Conservation (phyloP, 2,113 vertebrate species). For the Camelus dromedarius region DNA sequence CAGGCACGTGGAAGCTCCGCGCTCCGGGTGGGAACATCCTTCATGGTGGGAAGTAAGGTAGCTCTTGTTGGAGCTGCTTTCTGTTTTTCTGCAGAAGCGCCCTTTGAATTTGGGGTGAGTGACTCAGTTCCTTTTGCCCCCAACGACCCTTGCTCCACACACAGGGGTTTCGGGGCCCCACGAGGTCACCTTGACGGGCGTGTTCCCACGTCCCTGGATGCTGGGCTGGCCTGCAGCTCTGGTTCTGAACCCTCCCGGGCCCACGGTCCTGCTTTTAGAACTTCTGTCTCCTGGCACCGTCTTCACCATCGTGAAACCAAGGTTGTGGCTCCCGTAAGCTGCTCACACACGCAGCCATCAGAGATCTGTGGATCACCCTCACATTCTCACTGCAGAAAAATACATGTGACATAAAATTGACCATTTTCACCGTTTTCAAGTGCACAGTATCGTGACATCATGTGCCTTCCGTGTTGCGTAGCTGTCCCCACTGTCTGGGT, state of each 20-base stretch:
- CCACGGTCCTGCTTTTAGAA: neutral
- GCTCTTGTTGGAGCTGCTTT: neutral
- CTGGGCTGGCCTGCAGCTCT: neutral
- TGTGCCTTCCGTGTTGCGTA: neutral
- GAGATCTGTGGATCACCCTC: neutral
- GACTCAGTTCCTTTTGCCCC: neutral
- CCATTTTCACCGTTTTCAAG: neutral
- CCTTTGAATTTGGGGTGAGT: neutral
- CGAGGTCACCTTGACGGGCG: rapidly evolving
- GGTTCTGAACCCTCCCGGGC: too few relatives aligned
- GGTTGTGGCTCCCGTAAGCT: neutral
- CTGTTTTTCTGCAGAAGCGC: neutral
- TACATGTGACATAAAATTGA: neutral
- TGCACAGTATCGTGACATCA: neutral
- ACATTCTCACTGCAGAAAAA: neutral
- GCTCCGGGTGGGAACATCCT: too few relatives aligned
- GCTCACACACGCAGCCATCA: neutral
- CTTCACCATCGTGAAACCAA: neutral
- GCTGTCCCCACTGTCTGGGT: neutral
- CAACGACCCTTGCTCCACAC: neutral
- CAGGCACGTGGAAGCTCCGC: too few relatives aligned
- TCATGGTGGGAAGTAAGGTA: too few relatives aligned
- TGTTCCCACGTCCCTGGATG: too few relatives aligned
- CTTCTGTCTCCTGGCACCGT: neutral
- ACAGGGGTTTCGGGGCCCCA: neutral